Evolutionary conservation across 2,888 invertebrate species (phyloP), one percentile per base, ranked within the genome.

Genomic region (Halictus ligatus): DNA sequence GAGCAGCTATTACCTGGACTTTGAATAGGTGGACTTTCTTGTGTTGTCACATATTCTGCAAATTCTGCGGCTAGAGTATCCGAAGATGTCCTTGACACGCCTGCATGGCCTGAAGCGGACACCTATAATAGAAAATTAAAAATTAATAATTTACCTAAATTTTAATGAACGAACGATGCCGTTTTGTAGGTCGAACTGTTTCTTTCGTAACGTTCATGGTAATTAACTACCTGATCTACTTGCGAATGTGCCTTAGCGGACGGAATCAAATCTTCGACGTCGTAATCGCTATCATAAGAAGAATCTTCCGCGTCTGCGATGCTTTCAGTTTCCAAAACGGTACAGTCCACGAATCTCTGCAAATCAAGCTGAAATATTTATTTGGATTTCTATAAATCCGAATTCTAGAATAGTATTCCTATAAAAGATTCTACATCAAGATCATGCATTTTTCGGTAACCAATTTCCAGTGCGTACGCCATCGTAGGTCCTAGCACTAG

Each of bases 21-120:
- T 50, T 93, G 93, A 18, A 88, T 88, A 25, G 94, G 91, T 48
- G 92, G 87, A 1, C 91, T 92, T 80, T 89, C 93, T 69, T 94
- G 94, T 75, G 96, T 96, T 78, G 97, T 97, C 91, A 98, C 97
- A 94, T 98, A 98, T 94, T 98, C 98, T 21, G 97, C 98, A 94
- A 97, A 98, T 95, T 98, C 98, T 6, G 98, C 98, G 18, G 97
- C 98, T 92, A 98, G 96, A 1, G 98, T 98, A 94, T 98, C 98
- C 77, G 98, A 98, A 46, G 97, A 97, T 4, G 98, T 98, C 88
- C 98, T 96, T 69, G 97, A 97, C 48, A 98, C 97, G 93, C 98
- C 97, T 89, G 97, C 96, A 95, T 98, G 98, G 54, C 96, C 95
- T 21, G 93, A 91, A 15, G 93, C 88, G 54, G 94, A 92, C 73